Percentiles rank a stretch among this genome's conserved stretches.
Evolutionary conservation across 2,888 invertebrate genomes (phyloP).

Genomic region (Nyleta sp.): DNA sequence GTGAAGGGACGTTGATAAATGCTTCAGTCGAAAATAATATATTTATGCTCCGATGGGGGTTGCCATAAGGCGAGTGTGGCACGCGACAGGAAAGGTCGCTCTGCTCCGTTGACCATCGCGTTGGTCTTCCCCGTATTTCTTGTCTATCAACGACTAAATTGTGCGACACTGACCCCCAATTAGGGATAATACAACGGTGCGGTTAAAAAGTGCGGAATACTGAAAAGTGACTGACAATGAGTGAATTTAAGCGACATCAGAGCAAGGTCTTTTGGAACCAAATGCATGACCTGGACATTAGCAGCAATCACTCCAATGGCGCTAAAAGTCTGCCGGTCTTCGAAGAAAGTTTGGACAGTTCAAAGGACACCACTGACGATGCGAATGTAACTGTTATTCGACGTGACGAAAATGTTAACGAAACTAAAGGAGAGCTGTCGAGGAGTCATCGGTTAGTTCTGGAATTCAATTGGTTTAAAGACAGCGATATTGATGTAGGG

Average conservation of each 20-base stretch:
- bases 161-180: no score
- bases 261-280: constrained; percentile 79
- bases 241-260: constrained; percentile 77
- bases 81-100: constrained; percentile 68
- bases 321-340: neutral
- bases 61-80: constrained; percentile 71
- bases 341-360: constrained; percentile 53
- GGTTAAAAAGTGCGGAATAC: neutral
- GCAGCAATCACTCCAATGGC: neutral
- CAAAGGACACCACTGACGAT: constrained; percentile 54
- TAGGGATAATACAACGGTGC: no score
- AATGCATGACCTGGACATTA: constrained; percentile 76
- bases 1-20: constrained; percentile 11
- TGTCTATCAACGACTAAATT: no score
- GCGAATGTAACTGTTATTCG: constrained; percentile 66
- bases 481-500: no score
- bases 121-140: constrained; percentile 35
- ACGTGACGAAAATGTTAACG: constrained; percentile 45
- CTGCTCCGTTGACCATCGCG: constrained; percentile 71
- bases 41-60: constrained; percentile 67
- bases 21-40: neutral
- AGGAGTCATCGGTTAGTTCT: constrained; percentile 31
- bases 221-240: constrained; percentile 71
- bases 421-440: constrained; percentile 20
- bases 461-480: no score